Percentiles rank a stretch among this genome's conserved stretches.
Evolutionary conservation across 2,888 invertebrate genomes (phyloP).

Genomic region (Lucinisca nassula): DNA sequence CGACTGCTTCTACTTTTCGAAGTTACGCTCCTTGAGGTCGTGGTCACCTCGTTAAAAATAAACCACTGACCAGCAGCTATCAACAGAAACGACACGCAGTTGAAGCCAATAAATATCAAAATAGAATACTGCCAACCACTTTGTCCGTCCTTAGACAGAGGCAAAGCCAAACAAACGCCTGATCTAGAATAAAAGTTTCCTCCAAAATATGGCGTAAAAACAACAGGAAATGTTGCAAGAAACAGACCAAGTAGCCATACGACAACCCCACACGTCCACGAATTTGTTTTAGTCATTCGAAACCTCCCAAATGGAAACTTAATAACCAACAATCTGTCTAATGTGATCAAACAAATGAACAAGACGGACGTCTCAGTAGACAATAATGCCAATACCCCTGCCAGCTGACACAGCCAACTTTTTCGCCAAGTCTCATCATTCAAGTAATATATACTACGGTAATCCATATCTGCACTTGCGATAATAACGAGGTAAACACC

Average conservation of each 20-base stretch:
- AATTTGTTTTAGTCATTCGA: conserved; percentile 71
- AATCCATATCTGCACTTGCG: conserved; percentile 69
- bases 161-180: conserved; percentile 85
- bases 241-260: conserved; percentile 79
- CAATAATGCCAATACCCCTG: conserved; percentile 69
- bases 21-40: conserved; percentile 18
- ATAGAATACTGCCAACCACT: conserved; percentile 87
- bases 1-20: background rate
- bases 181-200: conserved; percentile 83
- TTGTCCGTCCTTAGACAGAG: conserved; percentile 82
- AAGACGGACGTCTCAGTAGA: conserved; percentile 91
- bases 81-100: conserved; percentile 81
- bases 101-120: conserved; percentile 83
- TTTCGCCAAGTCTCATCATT: conserved; percentile 68
- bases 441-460: conserved; percentile 64
- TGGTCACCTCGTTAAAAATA: conserved; percentile 80
- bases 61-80: conserved; percentile 82
- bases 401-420: conserved; percentile 67
- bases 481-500: conserved; percentile 60
- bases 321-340: too few species aligned
- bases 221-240: conserved; percentile 82
- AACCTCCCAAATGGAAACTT: conserved; percentile 89
- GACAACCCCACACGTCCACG: conserved; percentile 67
- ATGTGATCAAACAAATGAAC: conserved; percentile 90
- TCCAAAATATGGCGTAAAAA: conserved; percentile 81